phyloP scores from a whole-genome alignment of 2,113 vertebrate species.

The Bujurquina vittata region DNA sequence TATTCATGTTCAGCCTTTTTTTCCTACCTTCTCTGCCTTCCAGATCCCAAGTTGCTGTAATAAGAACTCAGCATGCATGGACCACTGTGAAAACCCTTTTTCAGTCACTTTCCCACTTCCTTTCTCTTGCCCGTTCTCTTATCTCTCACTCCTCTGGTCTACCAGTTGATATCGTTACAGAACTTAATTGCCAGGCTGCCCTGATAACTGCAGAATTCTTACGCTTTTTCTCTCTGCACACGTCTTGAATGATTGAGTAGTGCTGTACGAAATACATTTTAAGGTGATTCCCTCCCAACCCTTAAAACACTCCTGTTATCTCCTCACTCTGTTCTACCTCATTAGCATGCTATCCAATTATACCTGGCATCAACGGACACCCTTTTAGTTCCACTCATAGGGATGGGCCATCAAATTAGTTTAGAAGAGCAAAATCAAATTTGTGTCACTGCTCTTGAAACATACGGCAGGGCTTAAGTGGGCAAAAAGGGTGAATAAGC shows the following conservation, averaged over 20 bases:
- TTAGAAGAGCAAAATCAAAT: conserved; percentile 72
- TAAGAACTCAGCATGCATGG: conserved; percentile 32
- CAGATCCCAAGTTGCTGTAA: background rate
- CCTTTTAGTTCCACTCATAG: conserved; percentile 64
- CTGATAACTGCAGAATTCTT: conserved; percentile 60
- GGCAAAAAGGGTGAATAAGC: conserved; percentile 57
- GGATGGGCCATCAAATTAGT: conserved; percentile 71
- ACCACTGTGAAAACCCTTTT: conserved; percentile 18
- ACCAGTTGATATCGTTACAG: conserved; percentile 57
- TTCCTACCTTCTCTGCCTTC: background rate
- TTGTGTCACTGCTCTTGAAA: conserved; percentile 67
- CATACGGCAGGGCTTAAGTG: conserved; percentile 62
- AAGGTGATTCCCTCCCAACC: conserved; percentile 38
- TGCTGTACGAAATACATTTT: conserved; percentile 57
- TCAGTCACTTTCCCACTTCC: conserved; percentile 19
- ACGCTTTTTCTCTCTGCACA: conserved; percentile 24
- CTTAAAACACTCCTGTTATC: conserved; percentile 50
- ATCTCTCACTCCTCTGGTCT: conserved; percentile 41
- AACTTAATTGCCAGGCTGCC: conserved; percentile 74
- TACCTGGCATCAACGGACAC: conserved; percentile 61
- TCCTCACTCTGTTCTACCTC: conserved; percentile 49
- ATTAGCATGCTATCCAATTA: conserved; percentile 74
- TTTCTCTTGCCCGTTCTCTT: conserved; percentile 27
- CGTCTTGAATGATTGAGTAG: conserved; percentile 62
- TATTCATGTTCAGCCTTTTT: conserved; percentile 16